These are phyloP conservation scores for Synanceia verrucosa DNA, from an alignment of 2,797 vertebrate genomes.

Conservation along the genomic window DNA sequence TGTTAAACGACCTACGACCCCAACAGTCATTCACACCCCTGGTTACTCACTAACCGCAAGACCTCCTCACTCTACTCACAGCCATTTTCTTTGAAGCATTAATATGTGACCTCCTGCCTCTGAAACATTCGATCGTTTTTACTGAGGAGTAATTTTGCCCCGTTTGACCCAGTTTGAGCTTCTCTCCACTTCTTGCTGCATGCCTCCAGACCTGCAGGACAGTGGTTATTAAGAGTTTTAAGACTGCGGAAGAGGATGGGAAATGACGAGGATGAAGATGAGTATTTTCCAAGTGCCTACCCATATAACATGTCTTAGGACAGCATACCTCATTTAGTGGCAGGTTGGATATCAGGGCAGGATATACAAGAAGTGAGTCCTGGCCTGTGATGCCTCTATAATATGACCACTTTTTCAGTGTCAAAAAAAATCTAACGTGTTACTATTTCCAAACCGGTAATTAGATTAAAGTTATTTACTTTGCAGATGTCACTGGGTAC, in stretches of 20 bases:
- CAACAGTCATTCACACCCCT: conserved; percentile 44
- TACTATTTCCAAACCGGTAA: too few species aligned
- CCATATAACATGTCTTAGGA: conserved; percentile 10
- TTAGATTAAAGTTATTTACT: too few species aligned
- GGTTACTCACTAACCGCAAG: neutral
- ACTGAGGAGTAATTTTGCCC: conserved; percentile 13
- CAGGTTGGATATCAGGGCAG: neutral
- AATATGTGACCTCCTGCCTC: conserved; percentile 26
- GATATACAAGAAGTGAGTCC: neutral
- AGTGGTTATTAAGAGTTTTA: conserved; percentile 30
- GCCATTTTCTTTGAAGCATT: conserved; percentile 41
- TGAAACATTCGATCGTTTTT: conserved; percentile 10
- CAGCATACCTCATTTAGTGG: conserved; percentile 4
- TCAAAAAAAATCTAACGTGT: too few species aligned
- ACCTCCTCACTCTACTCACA: conserved; percentile 32
- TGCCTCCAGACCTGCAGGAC: conserved; percentile 26
- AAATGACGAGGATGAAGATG: conserved; percentile 13
- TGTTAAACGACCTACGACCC: conserved; percentile 22
- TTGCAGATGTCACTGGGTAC: too few species aligned
- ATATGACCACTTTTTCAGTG: too few species aligned
- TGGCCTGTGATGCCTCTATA: too few species aligned
- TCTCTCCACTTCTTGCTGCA: conserved; percentile 9
- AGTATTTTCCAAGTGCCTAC: conserved; percentile 21
- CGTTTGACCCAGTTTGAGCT: conserved; percentile 35
- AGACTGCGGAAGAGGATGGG: neutral